Evolutionary conservation across 1,140 invertebrate species (phyloP).

Genomic region (Harpegnathos saltator): DNA sequence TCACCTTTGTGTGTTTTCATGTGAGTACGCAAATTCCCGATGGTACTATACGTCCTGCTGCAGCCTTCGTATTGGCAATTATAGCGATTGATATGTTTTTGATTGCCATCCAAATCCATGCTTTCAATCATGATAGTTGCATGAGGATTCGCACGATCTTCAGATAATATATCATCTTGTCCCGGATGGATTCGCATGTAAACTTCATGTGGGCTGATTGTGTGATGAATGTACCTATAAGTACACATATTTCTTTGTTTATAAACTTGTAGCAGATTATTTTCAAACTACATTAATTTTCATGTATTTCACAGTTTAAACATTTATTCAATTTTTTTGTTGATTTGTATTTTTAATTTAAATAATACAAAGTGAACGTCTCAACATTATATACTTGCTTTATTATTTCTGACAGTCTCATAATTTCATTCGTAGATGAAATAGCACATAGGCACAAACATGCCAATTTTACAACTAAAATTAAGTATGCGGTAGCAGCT

Average conservation of each 20-base stretch:
- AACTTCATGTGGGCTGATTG: conserved; percentile 89
- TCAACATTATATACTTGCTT: background rate
- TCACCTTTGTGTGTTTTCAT: conserved; percentile 98
- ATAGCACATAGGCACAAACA: background rate
- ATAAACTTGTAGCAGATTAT: conserved; percentile 10
- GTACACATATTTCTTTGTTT: background rate
- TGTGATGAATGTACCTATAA: conserved; percentile 89
- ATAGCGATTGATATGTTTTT: conserved; percentile 90
- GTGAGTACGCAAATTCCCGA: conserved; percentile 97
- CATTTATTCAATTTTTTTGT: background rate
- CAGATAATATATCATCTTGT: conserved; percentile 87
- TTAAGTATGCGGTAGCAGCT: conserved; percentile 14
- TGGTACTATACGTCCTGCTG: conserved; percentile 95
- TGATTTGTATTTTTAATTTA: background rate
- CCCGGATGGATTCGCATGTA: conserved; percentile 89
- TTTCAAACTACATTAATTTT: background rate
- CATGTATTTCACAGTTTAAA: background rate
- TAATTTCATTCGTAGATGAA: background rate
- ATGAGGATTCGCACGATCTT: conserved; percentile 87
- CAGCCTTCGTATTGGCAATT: conserved; percentile 96
- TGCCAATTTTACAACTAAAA: conserved; percentile 36
- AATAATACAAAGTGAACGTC: background rate
- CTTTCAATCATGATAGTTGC: conserved; percentile 90
- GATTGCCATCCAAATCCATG: conserved; percentile 88
- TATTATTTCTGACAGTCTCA: background rate